A percentile compares a stretch with the other conserved stretches of the same genome.
phyloP scores from a whole-genome alignment of 2,113 vertebrate genomes.

The Coregonus clupeaformis region DNA sequence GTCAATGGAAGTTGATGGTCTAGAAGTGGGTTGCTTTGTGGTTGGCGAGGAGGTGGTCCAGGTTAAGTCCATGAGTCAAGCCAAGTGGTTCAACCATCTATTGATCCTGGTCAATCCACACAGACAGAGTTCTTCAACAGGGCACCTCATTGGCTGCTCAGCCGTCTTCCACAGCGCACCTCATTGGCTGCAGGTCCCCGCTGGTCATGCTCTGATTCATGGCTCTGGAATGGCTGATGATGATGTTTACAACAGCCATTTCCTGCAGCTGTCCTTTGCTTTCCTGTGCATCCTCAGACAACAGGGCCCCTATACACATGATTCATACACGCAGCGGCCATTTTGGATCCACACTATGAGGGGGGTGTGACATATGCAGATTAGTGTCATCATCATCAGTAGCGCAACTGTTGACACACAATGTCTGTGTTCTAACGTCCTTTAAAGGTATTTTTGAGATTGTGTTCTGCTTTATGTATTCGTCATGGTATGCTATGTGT shows the following conservation, averaged over 20 bases:
- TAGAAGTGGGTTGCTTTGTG: conserved; percentile 39
- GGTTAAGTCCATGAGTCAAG: no score
- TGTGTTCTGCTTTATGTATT: not conserved
- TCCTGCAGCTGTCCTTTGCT: no score
- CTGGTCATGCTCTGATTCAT: conserved; percentile 36
- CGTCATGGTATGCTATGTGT: conserved; percentile 12
- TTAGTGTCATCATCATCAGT: conserved; percentile 33
- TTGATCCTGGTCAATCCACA: conserved; percentile 50
- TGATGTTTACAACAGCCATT: no score
- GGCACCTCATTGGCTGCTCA: conserved; percentile 1
- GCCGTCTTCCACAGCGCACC: no score
- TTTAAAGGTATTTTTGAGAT: conserved; percentile 16
- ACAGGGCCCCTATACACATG: conserved; percentile 24
- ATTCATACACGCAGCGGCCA: conserved; percentile 40
- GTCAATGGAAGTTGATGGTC: conserved; percentile 42
- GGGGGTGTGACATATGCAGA: conserved; percentile 23
- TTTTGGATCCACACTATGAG: conserved; percentile 39
- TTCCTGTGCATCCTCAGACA: conserved; percentile 16
- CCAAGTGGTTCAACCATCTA: conserved; percentile 48
- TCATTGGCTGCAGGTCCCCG: conserved; percentile 16
- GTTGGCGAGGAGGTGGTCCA: conserved; percentile 30
- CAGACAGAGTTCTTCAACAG: no score
- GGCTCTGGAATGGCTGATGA: not conserved
- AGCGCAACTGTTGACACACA: conserved; percentile 29
- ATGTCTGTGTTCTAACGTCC: not conserved